Evolutionary conservation across 2,113 vertebrate genomes (phyloP), one percentile per base, ranked within the genome.

Genomic region (Callocephalon fimbriatum): DNA sequence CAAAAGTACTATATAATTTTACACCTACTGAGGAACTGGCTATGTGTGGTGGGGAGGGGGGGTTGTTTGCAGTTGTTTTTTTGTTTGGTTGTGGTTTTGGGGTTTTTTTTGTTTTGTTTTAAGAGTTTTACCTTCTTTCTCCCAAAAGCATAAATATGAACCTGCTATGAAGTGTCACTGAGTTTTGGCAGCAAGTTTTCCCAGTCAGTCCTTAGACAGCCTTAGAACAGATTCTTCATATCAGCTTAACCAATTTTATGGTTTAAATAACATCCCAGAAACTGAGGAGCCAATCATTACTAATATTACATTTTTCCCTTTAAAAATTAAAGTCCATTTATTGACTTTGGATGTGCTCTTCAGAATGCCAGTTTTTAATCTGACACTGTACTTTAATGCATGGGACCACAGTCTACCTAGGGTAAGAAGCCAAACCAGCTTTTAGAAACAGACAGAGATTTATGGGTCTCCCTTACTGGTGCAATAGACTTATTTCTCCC

Each of bases 11-110:
- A 10, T 6, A 23, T 38, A 78, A 78, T 75, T 51, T 72, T 72
- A 59, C 40, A 44, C 7, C 38, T 59, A 14, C 3, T 26, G 44
- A 67, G 10, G 35, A 89, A 65, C 9, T 54, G 35, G 14, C 22
- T 3, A 5, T 4, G 2, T 11, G 10, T 8, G 31, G 27, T 9
- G 4, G 1, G 4, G 2, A 20, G 15, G 29, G 17, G 13, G 6
- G 27, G 1, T 20, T 59, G 10, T 17, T 47, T n/a, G 15, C 7
- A 58, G 37, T 5, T 35, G 18, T 0, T 20, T 74, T 29, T 45
- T 48, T 29, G 12, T 7, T 20, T 42, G 18, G 4, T 51, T 31
- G 58, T 10, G 35, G 35, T 37, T 58, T 21, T 38, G 38, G 6
- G 20, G 53, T 14, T 4, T 3, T 18, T 32, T 26, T 7, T 14